Evolutionary conservation across 1,140 invertebrate species (phyloP).

Genomic region (Calliopsis andreniformis): DNA sequence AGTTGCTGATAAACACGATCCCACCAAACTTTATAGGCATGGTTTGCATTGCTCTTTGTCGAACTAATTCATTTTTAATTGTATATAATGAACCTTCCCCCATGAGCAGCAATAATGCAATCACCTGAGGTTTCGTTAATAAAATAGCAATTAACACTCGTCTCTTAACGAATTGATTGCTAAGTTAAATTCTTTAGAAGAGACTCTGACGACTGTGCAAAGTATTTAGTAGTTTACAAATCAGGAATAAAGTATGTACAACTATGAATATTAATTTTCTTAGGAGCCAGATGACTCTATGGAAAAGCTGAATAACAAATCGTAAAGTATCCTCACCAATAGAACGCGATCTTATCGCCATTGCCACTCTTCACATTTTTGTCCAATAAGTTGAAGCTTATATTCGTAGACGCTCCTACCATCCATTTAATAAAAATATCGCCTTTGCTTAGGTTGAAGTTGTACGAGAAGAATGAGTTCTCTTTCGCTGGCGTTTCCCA

Average conservation of each 20-base stretch:
- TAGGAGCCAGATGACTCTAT: no score
- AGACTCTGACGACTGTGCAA: no score
- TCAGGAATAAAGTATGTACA: no score
- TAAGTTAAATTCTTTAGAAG: no score
- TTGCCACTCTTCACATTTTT: constrained; percentile 92
- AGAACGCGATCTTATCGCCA: constrained; percentile 95
- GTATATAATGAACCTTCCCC: no score
- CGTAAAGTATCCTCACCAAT: constrained; percentile 88
- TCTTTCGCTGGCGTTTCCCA: constrained; percentile 91
- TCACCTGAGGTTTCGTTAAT: no score
- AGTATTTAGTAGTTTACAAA: no score
- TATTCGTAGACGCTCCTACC: constrained; percentile 96
- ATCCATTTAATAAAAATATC: constrained; percentile 97
- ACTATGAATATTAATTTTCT: no score
- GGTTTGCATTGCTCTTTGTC: background rate
- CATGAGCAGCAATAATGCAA: no score
- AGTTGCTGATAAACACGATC: constrained; percentile 50
- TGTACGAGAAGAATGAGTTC: constrained; percentile 92
- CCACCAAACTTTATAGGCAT: background rate
- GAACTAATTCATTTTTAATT: background rate
- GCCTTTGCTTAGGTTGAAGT: constrained; percentile 95
- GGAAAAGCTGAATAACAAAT: background rate
- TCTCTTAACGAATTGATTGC: no score
- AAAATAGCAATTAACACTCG: no score
- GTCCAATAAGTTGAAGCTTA: constrained; percentile 97